Evolutionary conservation across 2,797 vertebrate species (phyloP), one percentile per base, ranked within the genome.

Genomic region (Antrozous pallidus): DNA sequence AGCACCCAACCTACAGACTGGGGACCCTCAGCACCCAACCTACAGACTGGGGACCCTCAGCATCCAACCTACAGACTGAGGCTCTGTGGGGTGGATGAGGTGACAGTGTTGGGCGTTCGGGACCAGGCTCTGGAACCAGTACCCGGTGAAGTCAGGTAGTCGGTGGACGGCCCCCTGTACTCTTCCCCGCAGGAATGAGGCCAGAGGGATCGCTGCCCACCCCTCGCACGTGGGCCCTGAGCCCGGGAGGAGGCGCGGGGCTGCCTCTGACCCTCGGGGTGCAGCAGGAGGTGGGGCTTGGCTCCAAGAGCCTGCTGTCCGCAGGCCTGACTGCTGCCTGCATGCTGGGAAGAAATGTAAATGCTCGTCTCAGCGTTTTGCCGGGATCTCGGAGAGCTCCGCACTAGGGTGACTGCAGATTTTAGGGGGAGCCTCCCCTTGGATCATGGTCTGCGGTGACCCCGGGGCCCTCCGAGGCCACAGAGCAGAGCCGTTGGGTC

Each of bases 381-480:
- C 89, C 17, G 75, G 80, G 42, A 14, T 87, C 67, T 11, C 33
- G 47, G n/a, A 77, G 63, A 33, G 45, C 22, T 16, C 63, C 54
- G 61, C 14, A 17, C 47, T 61, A 83, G 91, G 67, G 95, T 95
- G 96, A 96, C 24, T 12, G 8, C 10, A 2, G 24, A 0, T 26
- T 26, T 26, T 11, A 8, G 7, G 56, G 22, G 1, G 74, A 93
- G 54, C 73, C 70, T 89, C 85, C 70, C 73, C 92, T 88, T 61
- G 18, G 31, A 58, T 70, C 93, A 17, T 88, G 93, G 88, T 96
- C 90, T 84, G 80, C 88, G 93, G 67, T 71, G 88, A 96, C 84
- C 95, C 81, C 63, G 40, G 80, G 97, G 93, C 95, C 96, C 96
- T 93, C 93, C 87, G 75, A 96, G 73, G 78, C 89, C 93, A 95